Percentiles rank a stretch among this genome's conserved stretches.
Conservation (phyloP, 2,113 vertebrate species). For the Dolichallabes microphthalmus region DNA sequence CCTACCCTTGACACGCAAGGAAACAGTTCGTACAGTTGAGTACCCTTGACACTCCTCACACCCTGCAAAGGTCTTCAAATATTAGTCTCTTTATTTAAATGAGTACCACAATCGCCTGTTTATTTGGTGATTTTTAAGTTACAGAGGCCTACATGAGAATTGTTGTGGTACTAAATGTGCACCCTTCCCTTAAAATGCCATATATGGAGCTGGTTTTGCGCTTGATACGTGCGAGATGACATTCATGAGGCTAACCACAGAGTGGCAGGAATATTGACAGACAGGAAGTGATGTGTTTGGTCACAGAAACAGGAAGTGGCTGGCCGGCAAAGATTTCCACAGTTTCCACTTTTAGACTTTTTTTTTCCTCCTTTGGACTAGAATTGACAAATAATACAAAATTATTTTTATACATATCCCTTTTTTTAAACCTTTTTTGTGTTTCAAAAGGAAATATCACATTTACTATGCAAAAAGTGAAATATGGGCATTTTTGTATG, state of each 20-base stretch:
- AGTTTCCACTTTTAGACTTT: neutral
- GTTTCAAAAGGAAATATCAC: neutral
- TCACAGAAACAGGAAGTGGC: conserved; percentile 23
- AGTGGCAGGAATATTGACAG: neutral
- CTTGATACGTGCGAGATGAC: neutral
- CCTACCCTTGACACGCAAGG: too few species aligned
- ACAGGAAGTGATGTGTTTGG: conserved; percentile 23
- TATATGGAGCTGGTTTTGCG: neutral
- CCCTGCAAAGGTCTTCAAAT: neutral
- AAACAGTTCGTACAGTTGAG: too few species aligned
- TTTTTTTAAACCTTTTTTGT: neutral
- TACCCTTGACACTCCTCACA: neutral
- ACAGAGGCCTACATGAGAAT: neutral
- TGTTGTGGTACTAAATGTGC: neutral
- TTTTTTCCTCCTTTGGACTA: neutral
- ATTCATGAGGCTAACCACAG: conserved; percentile 10
- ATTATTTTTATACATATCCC: neutral
- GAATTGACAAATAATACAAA: neutral
- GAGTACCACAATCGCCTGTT: neutral
- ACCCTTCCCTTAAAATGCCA: neutral
- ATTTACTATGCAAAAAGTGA: neutral
- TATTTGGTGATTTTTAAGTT: neutral
- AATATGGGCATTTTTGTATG: neutral
- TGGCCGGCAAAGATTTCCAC: conserved; percentile 26
- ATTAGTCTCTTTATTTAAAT: neutral